These are phyloP conservation scores for Eretmocerus hayati DNA, from an alignment of 2,888 invertebrate genomes.

Conservation along the genomic window DNA sequence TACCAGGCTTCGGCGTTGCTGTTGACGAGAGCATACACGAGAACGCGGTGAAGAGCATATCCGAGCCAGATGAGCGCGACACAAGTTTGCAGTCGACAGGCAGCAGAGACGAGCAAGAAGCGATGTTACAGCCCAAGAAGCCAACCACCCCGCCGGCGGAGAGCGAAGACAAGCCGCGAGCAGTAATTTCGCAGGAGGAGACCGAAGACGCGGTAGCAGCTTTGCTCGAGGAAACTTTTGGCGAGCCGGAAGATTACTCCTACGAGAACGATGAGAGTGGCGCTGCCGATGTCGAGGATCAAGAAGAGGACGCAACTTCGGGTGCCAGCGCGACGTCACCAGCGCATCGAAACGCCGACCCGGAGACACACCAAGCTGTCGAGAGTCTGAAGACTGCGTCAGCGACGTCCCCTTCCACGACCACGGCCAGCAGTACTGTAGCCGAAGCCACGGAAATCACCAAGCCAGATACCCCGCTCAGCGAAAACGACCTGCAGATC, in stretches of 20 bases:
- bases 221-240: conserved; percentile 77
- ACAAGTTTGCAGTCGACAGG: conserved; percentile 31
- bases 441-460: conserved; percentile 43
- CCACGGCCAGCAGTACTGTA: conserved; percentile 61
- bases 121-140: too few relatives aligned
- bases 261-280: conserved; percentile 46
- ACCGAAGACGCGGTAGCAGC: conserved; percentile 89
- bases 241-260: conserved; percentile 51
- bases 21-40: conserved; percentile 68
- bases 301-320: conserved; percentile 36
- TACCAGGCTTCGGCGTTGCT: conserved; percentile 61
- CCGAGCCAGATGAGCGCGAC: conserved; percentile 49
- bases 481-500: conserved; percentile 75
- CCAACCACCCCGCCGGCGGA: conserved; percentile 53
- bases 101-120: conserved; percentile 36
- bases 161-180: conserved; percentile 69
- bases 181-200: conserved; percentile 84
- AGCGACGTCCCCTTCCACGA: too few relatives aligned
- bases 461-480: conserved; percentile 79
- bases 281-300: conserved; percentile 43
- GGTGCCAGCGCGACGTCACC: conserved; percentile 46
- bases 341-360: conserved; percentile 63
- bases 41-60: conserved; percentile 74
- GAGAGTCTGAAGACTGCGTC: too few relatives aligned
- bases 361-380: conserved; percentile 78